Conservation (phyloP, 2,888 invertebrate species). For the Heliconius erato region DNA sequence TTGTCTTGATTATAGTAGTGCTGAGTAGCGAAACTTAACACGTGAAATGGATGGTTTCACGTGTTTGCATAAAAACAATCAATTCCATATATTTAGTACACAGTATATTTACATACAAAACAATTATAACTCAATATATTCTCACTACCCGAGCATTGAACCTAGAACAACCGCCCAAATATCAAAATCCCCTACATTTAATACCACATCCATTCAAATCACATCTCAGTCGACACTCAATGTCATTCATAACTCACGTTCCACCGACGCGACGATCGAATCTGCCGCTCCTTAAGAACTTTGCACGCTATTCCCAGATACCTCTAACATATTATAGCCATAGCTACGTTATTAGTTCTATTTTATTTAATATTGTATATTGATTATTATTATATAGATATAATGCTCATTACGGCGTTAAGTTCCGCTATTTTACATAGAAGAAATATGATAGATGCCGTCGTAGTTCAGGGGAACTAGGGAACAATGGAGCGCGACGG, state of each 20-base stretch:
- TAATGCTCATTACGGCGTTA: too few species aligned
- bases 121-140: not conserved
- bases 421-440: too few species aligned
- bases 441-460: too few species aligned
- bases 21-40: too few species aligned
- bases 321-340: not conserved
- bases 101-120: not conserved
- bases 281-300: conserved; percentile 53
- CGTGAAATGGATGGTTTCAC: too few species aligned
- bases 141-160: not conserved
- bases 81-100: too few species aligned
- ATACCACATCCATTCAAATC: conserved; percentile 45
- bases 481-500: too few species aligned
- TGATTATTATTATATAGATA: not conserved
- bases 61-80: too few species aligned
- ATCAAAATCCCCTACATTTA: not conserved
- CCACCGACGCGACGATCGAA: conserved; percentile 50
- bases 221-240: conserved; percentile 43
- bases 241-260: conserved; percentile 59
- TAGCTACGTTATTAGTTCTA: not conserved
- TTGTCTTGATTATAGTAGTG: too few species aligned
- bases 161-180: not conserved
- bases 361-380: not conserved
- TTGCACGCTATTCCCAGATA: conserved; percentile 51
- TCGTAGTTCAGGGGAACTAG: too few species aligned